These are phyloP conservation scores for Drosophila eohydei DNA, from an alignment of 2,888 invertebrate genomes.

Conservation along the genomic window DNA sequence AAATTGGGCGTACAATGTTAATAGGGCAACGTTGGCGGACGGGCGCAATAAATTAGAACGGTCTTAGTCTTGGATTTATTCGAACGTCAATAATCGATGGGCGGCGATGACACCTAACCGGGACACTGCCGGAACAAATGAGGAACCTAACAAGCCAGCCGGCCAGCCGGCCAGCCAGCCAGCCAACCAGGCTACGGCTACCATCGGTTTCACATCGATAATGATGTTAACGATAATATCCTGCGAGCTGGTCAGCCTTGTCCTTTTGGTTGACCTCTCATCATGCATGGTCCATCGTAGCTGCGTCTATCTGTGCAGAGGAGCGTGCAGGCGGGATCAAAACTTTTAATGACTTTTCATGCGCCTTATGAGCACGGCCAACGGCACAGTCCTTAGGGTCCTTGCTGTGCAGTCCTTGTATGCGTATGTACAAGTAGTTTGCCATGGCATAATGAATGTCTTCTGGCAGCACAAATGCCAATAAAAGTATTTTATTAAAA, in stretches of 20 bases:
- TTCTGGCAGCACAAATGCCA: constrained; percentile 72
- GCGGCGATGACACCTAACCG: constrained; percentile 20
- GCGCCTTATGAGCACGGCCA: constrained; percentile 57
- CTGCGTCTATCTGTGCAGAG: neutral
- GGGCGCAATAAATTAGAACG: constrained; percentile 70
- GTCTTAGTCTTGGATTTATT: constrained; percentile 66
- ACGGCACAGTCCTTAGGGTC: constrained; percentile 21
- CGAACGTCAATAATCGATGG: constrained; percentile 68
- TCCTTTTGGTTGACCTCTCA: constrained; percentile 66
- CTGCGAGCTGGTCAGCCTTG: constrained; percentile 42
- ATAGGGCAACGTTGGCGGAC: constrained; percentile 47
- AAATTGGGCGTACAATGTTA: constrained; percentile 50
- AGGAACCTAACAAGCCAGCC: constrained; percentile 11
- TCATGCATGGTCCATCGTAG: constrained; percentile 26
- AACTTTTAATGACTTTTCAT: constrained; percentile 77
- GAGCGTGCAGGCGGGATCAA: constrained; percentile 48
- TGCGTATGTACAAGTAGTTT: constrained; percentile 8
- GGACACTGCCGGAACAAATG: constrained; percentile 43
- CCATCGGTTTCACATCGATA: constrained; percentile 2
- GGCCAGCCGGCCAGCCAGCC: neutral
- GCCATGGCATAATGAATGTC: constrained; percentile 45
- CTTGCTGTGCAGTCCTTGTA: constrained; percentile 25
- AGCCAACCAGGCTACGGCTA: neutral
- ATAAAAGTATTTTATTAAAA: constrained; percentile 80
- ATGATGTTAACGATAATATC: constrained; percentile 49